Evolutionary conservation across 2,888 invertebrate genomes (phyloP), one percentile per base, ranked within the genome.

Genomic region (Chaetogeoica ovagalla): DNA sequence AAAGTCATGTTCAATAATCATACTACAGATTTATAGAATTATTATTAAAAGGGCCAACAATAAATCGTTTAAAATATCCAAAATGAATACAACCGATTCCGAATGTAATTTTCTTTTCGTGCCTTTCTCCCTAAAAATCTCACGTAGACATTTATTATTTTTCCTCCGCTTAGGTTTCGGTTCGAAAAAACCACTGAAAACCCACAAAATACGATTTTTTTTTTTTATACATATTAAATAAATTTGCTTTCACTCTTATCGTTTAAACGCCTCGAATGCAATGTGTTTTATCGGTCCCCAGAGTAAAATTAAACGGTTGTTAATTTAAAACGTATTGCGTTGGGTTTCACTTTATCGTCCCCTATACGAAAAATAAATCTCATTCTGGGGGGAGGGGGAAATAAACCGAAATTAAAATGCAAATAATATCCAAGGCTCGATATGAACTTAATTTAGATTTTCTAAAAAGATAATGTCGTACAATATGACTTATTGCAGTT

Each of bases 271-370:
- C 55, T 52, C 19, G n/a, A 39, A 79, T 55, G 4, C 30, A 79
- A 71, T 71, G 59, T n/a, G 21, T 71, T 79, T 79, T 79, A 79
- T 79, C 71, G 17, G 71, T 79, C 79, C 79, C 79, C 30, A 23
- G 79, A 55, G 79, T 71, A 65, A 65, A 65, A 79, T 71, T 79
- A 79, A 70, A 79, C 39, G 63, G 63, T 63, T 79, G 71, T 79
- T 79, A 79, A 79, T 79, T 79, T 63, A 57, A 79, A 79, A 62
- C 79, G 79, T 79, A 79, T 79, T 79, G 79, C 23, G 19, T n/a
- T 21, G 21, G 39, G 55, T 63, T 70, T 43, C 43, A 68, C 71
- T 79, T 79, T 63, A 57, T 70, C 9, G 8, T 21, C n/a, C 37
- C n/a, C 11, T 17, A 21, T 21, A 37, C 70, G 62, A 23, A 73